Evolutionary conservation across 2,113 vertebrate species (phyloP).

Genomic region (Cebus imitator): DNA sequence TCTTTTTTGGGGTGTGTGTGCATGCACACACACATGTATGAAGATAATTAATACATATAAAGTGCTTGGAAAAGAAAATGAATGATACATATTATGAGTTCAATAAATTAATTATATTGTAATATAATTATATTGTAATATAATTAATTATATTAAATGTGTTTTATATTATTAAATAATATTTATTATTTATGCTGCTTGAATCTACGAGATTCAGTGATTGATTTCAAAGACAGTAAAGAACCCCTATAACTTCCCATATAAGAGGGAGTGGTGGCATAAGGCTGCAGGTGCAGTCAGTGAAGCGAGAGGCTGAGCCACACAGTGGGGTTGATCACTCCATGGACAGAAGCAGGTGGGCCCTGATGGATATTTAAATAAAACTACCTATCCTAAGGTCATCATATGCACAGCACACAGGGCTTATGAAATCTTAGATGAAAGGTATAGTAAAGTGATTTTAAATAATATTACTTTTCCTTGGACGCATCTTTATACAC

Average conservation of each 20-base stretch:
- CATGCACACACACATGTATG: no score
- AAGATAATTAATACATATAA: not conserved
- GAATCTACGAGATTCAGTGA: not conserved
- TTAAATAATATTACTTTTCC: not conserved
- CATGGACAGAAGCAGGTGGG: rapidly evolving
- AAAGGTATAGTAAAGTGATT: not conserved
- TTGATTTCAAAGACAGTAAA: not conserved
- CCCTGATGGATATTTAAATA: not conserved
- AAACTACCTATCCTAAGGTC: not conserved
- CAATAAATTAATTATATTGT: not conserved
- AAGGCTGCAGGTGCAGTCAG: not conserved
- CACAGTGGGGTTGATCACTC: not conserved
- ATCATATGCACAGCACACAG: not conserved
- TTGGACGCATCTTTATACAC: not conserved
- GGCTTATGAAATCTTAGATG: not conserved
- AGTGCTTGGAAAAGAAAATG: not conserved
- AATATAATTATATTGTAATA: no score
- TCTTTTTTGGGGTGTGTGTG: no score
- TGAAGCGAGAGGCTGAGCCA: not conserved
- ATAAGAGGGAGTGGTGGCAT: not conserved
- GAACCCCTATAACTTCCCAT: not conserved
- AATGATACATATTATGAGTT: not conserved
- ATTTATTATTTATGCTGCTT: not conserved
- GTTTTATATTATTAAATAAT: no score
- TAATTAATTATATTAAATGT: no score